Base-by-base conservation (phyloP, 2,888 invertebrate genomes). In the Cistogaster globosa region DNA sequence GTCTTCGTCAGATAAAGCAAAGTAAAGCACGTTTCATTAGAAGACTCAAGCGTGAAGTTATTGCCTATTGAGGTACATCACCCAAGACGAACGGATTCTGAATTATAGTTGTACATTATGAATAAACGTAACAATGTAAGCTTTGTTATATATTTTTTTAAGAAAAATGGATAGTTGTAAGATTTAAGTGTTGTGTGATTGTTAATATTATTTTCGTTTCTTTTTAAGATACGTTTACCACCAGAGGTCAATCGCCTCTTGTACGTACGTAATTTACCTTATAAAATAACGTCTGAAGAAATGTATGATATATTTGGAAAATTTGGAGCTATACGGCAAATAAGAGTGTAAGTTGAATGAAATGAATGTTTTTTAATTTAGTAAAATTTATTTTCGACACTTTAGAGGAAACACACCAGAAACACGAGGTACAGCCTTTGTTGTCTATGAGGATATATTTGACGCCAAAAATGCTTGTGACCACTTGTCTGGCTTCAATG, bases 271-370 rank as follows among this genome's bases (percentile, higher is more conserved):
- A 99, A 99, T 93, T 94, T 99, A 84, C 99, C 99, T 0, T 99
- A 99, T 91, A 99, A 99, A 94, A 99, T 99, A 88, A 99, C 99
- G 68, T 98, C 97, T 8, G 99, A 99, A 93, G 99, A 99, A 95
- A 99, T 99, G 99, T 99, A 99, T 92, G 99, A 99, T 93, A 99
- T 99, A 87, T 99, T 99, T 94, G 99, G 99, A 20, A 99, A 99
- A 94, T 99, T 99, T 93, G 99, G 99, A 89, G 99, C 99, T 4
- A 99, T 99, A 87, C 93, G 99, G 89, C 99, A 99, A 93, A 99
- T 99, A 85, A 94, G 99, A 93, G 97, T 99, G 98, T 98, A 94
- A 95, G 97, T 94, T n/a, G 2, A 22, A 62, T n/a, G 2, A 22
- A 62, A 42, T 22, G n/a, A 38, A 16, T 67, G 9, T 57, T 22